Evolutionary conservation across 64 coral and sea anemone species (phyloP).

Genomic region (Stylophora pistillata): DNA sequence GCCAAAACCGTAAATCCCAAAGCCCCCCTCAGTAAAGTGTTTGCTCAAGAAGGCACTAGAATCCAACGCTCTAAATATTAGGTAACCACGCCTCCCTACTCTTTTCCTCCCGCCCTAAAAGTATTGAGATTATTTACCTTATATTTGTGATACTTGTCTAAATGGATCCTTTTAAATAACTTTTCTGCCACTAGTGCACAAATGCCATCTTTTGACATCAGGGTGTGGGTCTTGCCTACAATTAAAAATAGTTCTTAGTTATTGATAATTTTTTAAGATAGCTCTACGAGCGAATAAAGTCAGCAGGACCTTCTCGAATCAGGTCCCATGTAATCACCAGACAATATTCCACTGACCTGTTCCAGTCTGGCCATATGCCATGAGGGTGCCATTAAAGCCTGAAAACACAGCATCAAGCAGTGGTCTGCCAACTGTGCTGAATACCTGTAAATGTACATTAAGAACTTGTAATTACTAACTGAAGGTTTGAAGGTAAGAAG

Average conservation of each 20-base stretch:
- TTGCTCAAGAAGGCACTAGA: no score
- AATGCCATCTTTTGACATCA: constrained; percentile 92
- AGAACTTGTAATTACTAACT: background rate
- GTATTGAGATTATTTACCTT: constrained; percentile 48
- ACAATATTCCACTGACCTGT: constrained; percentile 54
- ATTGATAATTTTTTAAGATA: no score
- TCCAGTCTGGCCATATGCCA: constrained; percentile 99
- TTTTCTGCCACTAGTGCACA: constrained; percentile 77
- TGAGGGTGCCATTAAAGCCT: constrained; percentile 93
- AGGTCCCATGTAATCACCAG: background rate
- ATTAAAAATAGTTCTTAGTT: background rate
- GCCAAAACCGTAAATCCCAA: no score
- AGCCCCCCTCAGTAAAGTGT: no score
- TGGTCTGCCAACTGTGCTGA: constrained; percentile 68
- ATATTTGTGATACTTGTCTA: constrained; percentile 68
- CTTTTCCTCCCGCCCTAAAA: no score
- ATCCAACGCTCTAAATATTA: no score
- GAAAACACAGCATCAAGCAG: constrained; percentile 87
- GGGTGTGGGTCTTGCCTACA: constrained; percentile 90
- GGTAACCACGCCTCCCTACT: no score
- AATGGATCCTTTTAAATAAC: constrained; percentile 82
- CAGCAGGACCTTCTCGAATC: no score
- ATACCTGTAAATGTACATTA: constrained; percentile 61
- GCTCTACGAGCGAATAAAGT: no score
- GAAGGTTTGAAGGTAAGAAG: background rate